Conservation (phyloP, 1,140 invertebrate genomes). For the Psix sp. region DNA sequence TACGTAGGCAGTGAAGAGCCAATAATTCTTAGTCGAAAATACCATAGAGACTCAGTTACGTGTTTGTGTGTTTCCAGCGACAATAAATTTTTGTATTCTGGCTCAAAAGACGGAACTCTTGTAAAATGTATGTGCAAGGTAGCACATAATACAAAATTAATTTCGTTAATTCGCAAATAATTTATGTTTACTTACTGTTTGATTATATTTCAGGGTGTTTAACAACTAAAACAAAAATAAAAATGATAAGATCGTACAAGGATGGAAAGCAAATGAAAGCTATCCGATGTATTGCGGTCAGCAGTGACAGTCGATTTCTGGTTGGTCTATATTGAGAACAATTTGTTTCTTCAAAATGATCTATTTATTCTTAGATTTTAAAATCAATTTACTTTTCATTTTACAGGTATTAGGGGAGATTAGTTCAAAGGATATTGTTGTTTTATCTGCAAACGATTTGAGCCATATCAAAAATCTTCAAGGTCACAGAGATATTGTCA, state of each 20-base stretch:
- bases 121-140: constrained; percentile 86
- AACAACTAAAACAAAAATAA: constrained; percentile 77
- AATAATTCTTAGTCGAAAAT: constrained; percentile 81
- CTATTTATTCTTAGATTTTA: not conserved
- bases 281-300: constrained; percentile 85
- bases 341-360: not conserved
- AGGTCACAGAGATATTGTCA: constrained; percentile 85
- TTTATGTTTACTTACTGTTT: not conserved
- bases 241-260: constrained; percentile 77
- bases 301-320: constrained; percentile 90
- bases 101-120: constrained; percentile 91
- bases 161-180: not conserved
- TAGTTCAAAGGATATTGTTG: constrained; percentile 84
- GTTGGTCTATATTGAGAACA: constrained; percentile 67
- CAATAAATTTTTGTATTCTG: constrained; percentile 86
- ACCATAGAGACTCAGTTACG: constrained; percentile 88
- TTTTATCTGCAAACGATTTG: constrained; percentile 89
- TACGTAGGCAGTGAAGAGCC: constrained; percentile 78
- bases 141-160: not conserved
- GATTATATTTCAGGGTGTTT: constrained; percentile 77
- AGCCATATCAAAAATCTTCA: constrained; percentile 88
- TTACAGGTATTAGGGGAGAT: constrained; percentile 81
- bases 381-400: constrained; percentile 8
- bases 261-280: constrained; percentile 76
- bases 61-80: constrained; percentile 88